These are phyloP conservation scores for Caenorhabditis sp. DNA, from an alignment of 2,888 invertebrate genomes.

Conservation along the genomic window DNA sequence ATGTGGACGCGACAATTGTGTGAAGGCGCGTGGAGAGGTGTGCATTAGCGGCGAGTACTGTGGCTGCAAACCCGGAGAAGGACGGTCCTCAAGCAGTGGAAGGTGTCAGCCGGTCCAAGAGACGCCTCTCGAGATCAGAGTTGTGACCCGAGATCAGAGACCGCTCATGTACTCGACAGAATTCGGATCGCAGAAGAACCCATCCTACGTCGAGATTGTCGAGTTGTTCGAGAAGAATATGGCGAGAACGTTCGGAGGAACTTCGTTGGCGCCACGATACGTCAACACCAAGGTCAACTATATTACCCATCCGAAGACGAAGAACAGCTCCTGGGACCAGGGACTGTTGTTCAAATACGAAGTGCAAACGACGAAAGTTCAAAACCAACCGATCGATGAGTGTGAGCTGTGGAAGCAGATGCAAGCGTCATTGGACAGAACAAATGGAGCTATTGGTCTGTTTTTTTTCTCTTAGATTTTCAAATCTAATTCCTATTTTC, in stretches of 20 bases:
- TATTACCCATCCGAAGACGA: conserved; percentile 78
- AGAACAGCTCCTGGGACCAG: conserved; percentile 77
- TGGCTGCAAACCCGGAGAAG: conserved; percentile 76
- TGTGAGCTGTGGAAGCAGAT: conserved; percentile 77
- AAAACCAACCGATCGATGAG: conserved; percentile 69
- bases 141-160: conserved; percentile 67
- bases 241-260: conserved; percentile 75
- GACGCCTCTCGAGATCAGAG: conserved; percentile 72
- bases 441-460: conserved; percentile 66
- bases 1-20: conserved; percentile 71
- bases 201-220: conserved; percentile 77
- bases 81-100: conserved; percentile 64
- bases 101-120: conserved; percentile 65
- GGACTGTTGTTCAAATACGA: conserved; percentile 78
- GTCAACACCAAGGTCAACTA: conserved; percentile 74
- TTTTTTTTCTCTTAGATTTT: neutral
- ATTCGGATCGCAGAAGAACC: conserved; percentile 67
- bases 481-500: neutral
- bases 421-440: conserved; percentile 70
- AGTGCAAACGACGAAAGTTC: conserved; percentile 69
- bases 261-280: conserved; percentile 73
- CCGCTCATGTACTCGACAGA: conserved; percentile 77
- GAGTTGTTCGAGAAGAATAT: conserved; percentile 73
- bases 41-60: conserved; percentile 77
- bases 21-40: conserved; percentile 66